Percentiles rank a stretch among this genome's conserved stretches.
Evolutionary conservation across 2,113 vertebrate species (phyloP).

Genomic region (Okapia johnstoni): DNA sequence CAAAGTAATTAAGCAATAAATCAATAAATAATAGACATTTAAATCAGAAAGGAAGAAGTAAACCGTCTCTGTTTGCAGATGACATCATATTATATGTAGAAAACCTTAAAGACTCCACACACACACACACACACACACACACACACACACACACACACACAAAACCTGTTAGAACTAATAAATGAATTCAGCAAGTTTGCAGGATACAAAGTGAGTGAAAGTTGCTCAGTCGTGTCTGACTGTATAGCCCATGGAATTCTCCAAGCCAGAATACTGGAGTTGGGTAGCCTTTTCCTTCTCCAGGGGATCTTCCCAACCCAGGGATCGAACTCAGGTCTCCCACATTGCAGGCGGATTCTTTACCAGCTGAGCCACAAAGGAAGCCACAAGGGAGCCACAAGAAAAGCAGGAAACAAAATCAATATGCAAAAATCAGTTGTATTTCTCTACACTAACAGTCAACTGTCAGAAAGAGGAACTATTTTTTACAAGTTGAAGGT

Average conservation of each 20-base stretch:
- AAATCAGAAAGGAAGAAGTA: not conserved
- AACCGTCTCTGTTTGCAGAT: not conserved
- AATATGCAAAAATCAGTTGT: not conserved
- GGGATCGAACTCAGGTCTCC: not conserved
- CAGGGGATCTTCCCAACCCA: not conserved
- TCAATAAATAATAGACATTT: not conserved
- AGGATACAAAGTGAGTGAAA: not conserved
- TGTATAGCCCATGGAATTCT: not conserved
- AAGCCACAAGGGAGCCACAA: not conserved
- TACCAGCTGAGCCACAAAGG: not conserved
- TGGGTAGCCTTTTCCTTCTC: not conserved
- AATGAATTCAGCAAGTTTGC: not conserved
- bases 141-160: not conserved
- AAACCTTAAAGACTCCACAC: not conserved
- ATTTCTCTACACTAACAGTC: not conserved
- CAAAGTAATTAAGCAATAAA: not conserved
- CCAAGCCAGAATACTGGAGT: not conserved
- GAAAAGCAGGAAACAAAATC: not conserved
- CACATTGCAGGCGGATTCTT: accelerated
- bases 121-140: not conserved
- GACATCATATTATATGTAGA: not conserved
- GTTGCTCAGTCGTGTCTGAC: not conserved
- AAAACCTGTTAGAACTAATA: not conserved
- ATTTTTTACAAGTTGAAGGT: not conserved
- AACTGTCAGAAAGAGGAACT: not conserved